Conservation (phyloP, 2,888 invertebrate genomes). For the Calliopum simillimum region DNA sequence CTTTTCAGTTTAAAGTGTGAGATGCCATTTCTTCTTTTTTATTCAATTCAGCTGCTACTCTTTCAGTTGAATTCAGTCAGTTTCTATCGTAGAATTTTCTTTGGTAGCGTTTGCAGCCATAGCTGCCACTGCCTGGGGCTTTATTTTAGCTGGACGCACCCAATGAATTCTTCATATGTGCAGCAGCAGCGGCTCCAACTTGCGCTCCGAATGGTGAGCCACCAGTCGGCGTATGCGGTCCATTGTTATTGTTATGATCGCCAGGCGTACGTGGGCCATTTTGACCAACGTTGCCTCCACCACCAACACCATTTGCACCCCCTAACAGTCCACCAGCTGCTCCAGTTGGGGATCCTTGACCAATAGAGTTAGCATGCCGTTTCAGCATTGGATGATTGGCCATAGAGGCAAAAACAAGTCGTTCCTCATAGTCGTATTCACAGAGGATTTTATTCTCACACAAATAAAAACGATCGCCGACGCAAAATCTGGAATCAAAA, state of each 20-base stretch:
- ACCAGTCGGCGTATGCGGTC: conserved; percentile 61
- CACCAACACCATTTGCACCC: conserved; percentile 53
- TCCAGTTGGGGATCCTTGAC: conserved; percentile 63
- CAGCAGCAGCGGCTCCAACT: conserved; percentile 58
- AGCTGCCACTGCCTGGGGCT: conserved; percentile 55
- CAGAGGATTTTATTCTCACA: conserved; percentile 98
- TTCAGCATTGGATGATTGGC: conserved; percentile 81
- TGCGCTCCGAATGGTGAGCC: conserved; percentile 62
- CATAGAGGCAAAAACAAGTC: conserved; percentile 95
- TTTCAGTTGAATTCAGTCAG: conserved; percentile 48
- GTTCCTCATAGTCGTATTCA: conserved; percentile 97
- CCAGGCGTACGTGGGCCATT: conserved; percentile 65
- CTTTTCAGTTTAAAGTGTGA: conserved; percentile 20
- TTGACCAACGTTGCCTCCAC: conserved; percentile 52
- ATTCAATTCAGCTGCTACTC: conserved; percentile 8
- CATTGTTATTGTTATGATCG: conserved; percentile 64
- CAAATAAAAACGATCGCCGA: conserved; percentile 95
- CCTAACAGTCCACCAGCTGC: conserved; percentile 54
- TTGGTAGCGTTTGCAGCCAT: conserved; percentile 64
- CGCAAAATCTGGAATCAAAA: conserved; percentile 86
- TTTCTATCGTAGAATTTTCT: conserved; percentile 65
- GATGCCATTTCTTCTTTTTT: conserved; percentile 30
- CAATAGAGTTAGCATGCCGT: conserved; percentile 65
- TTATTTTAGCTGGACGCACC: conserved; percentile 68
- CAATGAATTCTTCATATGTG: conserved; percentile 66